Evolutionary conservation across 2,113 vertebrate genomes (phyloP).

Genomic region (Bujurquina vittata): DNA sequence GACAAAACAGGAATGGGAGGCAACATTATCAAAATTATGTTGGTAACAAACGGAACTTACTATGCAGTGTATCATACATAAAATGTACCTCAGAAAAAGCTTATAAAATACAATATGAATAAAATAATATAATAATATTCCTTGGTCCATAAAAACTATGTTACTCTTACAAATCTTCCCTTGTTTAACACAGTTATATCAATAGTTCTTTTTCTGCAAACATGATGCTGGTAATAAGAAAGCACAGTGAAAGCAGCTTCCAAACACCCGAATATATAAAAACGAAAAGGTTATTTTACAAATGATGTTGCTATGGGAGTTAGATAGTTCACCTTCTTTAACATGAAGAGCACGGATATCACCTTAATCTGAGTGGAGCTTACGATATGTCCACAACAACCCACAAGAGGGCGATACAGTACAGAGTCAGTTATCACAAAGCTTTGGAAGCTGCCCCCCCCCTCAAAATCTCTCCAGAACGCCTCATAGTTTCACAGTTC

Average conservation of each 20-base stretch:
- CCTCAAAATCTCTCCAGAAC: background rate
- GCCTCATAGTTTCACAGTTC: slow-evolving; percentile 9
- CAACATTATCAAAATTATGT: slow-evolving; percentile 80
- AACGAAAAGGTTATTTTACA: slow-evolving; percentile 76
- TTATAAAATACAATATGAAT: slow-evolving; percentile 89
- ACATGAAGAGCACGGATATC: background rate
- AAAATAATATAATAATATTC: slow-evolving; percentile 81
- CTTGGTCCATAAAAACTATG: slow-evolving; percentile 96
- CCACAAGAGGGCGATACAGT: slow-evolving; percentile 79
- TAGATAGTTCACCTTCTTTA: slow-evolving; percentile 6
- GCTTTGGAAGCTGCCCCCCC: background rate
- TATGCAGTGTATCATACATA: slow-evolving; percentile 86
- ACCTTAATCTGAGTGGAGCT: background rate
- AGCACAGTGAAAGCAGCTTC: slow-evolving; percentile 30
- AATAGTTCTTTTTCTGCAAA: slow-evolving; percentile 78
- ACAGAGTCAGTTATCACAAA: background rate
- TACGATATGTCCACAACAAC: slow-evolving; percentile 17
- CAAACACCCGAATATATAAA: slow-evolving; percentile 77
- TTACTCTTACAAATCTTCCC: slow-evolving; percentile 78
- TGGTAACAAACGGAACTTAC: slow-evolving; percentile 88
- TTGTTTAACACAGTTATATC: slow-evolving; percentile 80
- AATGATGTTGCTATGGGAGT: slow-evolving; percentile 58
- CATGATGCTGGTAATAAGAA: slow-evolving; percentile 41
- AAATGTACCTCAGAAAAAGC: slow-evolving; percentile 97
- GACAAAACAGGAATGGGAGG: slow-evolving; percentile 41